Evolutionary conservation across 2,113 vertebrate genomes (phyloP).

Genomic region (Sterna hirundo): DNA sequence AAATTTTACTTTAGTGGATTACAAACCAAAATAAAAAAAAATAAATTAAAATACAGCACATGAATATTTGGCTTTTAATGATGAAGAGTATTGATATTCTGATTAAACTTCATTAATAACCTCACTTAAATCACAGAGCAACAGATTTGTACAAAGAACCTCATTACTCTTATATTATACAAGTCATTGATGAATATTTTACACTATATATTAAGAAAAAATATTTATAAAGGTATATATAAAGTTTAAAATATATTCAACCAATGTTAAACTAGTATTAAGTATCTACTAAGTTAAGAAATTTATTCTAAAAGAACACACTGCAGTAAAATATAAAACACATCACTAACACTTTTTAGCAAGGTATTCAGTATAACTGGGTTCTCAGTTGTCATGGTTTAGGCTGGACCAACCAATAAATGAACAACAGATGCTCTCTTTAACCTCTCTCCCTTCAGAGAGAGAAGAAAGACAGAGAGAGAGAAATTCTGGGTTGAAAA

Average conservation of each 20-base stretch:
- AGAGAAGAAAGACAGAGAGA: neutral
- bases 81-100: neutral
- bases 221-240: neutral
- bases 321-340: neutral
- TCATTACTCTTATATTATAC: neutral
- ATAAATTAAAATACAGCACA: neutral
- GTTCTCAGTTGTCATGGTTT: neutral
- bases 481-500: neutral
- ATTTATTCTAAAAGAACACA: neutral
- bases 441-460: neutral
- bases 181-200: neutral
- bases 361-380: neutral
- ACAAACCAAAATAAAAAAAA: neutral
- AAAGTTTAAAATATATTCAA: neutral
- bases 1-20: neutral
- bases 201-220: neutral
- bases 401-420: neutral
- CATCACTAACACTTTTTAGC: neutral
- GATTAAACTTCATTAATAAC: neutral
- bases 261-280: neutral
- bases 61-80: neutral
- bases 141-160: neutral
- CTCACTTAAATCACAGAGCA: neutral
- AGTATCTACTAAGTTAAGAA: neutral
- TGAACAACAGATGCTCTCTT: neutral